These are phyloP conservation scores for Lutjanus campechanus DNA, from an alignment of 2,797 vertebrate species.

Conservation along the genomic window DNA sequence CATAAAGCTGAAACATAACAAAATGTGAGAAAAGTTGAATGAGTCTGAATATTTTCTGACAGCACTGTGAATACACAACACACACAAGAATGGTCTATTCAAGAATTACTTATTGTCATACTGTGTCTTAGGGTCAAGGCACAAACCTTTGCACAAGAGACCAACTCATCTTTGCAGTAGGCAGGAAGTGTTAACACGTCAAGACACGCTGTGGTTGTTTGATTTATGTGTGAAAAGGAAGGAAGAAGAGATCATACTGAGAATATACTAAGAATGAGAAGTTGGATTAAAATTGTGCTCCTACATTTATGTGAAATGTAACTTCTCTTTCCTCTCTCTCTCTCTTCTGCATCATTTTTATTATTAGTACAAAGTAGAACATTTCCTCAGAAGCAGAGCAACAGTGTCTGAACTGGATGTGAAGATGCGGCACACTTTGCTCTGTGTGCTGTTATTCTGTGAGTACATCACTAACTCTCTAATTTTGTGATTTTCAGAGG, in stretches of 20 bases:
- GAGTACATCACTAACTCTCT: slow-evolving; percentile 9
- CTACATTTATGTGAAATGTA: too few species aligned
- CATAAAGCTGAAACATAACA: too few species aligned
- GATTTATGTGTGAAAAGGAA: not conserved
- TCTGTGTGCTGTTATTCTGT: slow-evolving; percentile 36
- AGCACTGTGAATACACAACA: too few species aligned
- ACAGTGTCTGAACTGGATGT: not conserved
- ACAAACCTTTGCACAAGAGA: not conserved
- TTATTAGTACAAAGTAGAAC: not conserved
- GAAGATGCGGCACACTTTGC: slow-evolving; percentile 13
- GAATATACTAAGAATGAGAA: not conserved
- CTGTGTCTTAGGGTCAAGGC: not conserved
- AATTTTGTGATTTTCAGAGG: not conserved
- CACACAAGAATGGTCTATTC: not conserved
- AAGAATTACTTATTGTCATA: not conserved
- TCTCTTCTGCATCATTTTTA: not conserved
- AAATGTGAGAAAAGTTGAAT: too few species aligned
- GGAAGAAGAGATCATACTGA: not conserved
- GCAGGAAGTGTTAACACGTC: not conserved
- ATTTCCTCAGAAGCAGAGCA: not conserved
- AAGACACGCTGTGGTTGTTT: rapidly evolving
- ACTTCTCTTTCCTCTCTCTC: not conserved
- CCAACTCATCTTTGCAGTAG: not conserved
- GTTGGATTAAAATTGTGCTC: not conserved
- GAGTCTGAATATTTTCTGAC: too few species aligned